Evolutionary conservation across 2,113 vertebrate species (phyloP).

Genomic region (Oreochromis tanganicae): DNA sequence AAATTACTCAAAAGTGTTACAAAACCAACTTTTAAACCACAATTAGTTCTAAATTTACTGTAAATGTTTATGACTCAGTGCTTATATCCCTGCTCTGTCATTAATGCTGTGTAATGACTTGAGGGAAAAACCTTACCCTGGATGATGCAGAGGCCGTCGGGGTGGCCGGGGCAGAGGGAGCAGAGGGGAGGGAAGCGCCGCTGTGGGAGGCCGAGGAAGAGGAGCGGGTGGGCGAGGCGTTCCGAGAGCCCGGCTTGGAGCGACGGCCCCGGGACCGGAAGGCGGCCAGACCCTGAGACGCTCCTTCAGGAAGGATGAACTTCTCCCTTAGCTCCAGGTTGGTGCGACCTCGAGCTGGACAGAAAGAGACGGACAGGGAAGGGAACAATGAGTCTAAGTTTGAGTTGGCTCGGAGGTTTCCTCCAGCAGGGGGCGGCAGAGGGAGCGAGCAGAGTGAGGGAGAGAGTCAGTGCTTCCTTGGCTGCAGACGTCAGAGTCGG

Average conservation of each 20-base stretch:
- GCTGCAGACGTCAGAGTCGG: conserved; percentile 39
- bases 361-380: not conserved
- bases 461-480: conserved; percentile 58
- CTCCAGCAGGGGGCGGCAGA: conserved; percentile 50
- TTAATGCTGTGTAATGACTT: not conserved
- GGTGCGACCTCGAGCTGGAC: conserved; percentile 89
- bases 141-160: conserved; percentile 86
- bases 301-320: conserved; percentile 94
- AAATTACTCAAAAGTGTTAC: rapidly evolving
- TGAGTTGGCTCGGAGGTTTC: not conserved
- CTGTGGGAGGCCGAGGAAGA: conserved; percentile 97
- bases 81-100: not conserved
- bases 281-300: conserved; percentile 88
- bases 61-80: not conserved
- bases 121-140: conserved; percentile 74
- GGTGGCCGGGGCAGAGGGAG: conserved; percentile 89
- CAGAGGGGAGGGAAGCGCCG: conserved; percentile 89
- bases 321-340: conserved; percentile 97
- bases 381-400: not conserved
- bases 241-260: conserved; percentile 92
- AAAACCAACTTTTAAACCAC: not conserved
- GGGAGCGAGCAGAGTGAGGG: conserved; percentile 59
- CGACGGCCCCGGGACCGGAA: conserved; percentile 91
- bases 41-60: not conserved
- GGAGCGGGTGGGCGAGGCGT: conserved; percentile 91